These are phyloP conservation scores for Laticauda colubrina DNA, from an alignment of 2,113 vertebrate species.

Conservation along the genomic window DNA sequence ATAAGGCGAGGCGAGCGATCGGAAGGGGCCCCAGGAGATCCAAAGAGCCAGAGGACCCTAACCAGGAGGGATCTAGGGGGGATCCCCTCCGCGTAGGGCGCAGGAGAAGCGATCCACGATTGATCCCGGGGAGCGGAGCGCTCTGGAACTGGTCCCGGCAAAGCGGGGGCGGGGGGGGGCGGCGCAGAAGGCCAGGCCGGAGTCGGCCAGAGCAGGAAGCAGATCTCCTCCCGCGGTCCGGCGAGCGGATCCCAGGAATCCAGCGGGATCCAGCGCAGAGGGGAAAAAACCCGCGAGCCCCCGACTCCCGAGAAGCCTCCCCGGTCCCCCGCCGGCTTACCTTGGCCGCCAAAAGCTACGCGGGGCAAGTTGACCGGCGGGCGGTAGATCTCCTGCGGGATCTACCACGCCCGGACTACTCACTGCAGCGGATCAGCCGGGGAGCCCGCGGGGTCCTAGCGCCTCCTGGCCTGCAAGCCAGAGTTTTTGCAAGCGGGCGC, in stretches of 20 bases:
- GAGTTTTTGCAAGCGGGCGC: neutral
- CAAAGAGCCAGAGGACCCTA: neutral
- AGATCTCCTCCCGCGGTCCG: neutral
- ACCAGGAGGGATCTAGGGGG: neutral
- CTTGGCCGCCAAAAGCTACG: neutral
- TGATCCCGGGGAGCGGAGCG: neutral
- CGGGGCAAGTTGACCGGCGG: neutral
- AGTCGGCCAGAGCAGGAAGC: neutral
- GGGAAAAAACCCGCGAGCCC: neutral
- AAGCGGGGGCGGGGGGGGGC: too few relatives aligned
- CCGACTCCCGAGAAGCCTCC: neutral
- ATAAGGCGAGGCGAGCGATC: neutral
- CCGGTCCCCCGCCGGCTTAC: neutral
- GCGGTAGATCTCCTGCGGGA: neutral
- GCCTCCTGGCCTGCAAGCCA: neutral
- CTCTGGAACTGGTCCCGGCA: neutral
- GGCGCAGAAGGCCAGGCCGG: neutral
- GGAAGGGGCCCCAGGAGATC: neutral
- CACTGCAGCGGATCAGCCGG: conserved; percentile 1
- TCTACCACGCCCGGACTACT: conserved; percentile 15
- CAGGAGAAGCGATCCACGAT: neutral
- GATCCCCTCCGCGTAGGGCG: neutral
- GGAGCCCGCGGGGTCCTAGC: conserved; percentile 5
- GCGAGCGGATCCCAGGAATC: neutral
- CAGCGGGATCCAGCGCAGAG: neutral